A percentile compares a stretch with the other conserved stretches of the same genome.
These are phyloP conservation scores for Ondatra zibethicus DNA, from an alignment of 2,113 vertebrate genomes.

Conservation along the genomic window DNA sequence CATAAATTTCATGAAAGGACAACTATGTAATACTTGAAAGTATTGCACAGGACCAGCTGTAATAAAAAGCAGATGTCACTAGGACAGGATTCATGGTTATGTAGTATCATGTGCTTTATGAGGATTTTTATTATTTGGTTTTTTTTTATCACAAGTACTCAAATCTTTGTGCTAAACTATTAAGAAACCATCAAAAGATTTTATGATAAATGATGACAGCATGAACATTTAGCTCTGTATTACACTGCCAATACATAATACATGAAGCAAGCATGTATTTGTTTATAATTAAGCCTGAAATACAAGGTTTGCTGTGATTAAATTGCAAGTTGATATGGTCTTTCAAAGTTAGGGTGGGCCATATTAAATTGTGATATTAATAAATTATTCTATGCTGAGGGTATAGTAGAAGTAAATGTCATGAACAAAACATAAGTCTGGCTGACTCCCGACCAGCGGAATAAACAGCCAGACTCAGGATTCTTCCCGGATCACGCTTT, in stretches of 20 bases:
- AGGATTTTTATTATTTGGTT: conserved; percentile 27
- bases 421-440: too few relatives aligned
- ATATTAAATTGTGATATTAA: background rate
- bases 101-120: background rate
- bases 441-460: too few relatives aligned
- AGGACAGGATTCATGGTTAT: background rate
- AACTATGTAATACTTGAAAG: background rate
- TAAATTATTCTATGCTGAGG: background rate
- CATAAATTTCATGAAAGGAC: background rate
- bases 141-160: background rate
- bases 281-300: conserved; percentile 47
- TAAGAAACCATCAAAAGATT: conserved; percentile 42
- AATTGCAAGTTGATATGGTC: background rate
- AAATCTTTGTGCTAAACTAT: conserved; percentile 45
- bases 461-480: too few relatives aligned
- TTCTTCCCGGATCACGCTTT: too few relatives aligned
- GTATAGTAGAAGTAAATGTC: background rate
- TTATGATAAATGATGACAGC: conserved; percentile 7
- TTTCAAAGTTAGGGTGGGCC: background rate
- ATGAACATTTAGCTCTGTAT: conserved; percentile 38
- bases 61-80: conserved; percentile 5
- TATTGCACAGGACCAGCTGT: background rate
- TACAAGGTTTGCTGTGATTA: background rate
- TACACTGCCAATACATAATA: conserved; percentile 4
- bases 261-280: conserved; percentile 30